These are phyloP conservation scores for Helicoverpa armigera DNA, from an alignment of 1,140 invertebrate genomes.

Conservation along the genomic window DNA sequence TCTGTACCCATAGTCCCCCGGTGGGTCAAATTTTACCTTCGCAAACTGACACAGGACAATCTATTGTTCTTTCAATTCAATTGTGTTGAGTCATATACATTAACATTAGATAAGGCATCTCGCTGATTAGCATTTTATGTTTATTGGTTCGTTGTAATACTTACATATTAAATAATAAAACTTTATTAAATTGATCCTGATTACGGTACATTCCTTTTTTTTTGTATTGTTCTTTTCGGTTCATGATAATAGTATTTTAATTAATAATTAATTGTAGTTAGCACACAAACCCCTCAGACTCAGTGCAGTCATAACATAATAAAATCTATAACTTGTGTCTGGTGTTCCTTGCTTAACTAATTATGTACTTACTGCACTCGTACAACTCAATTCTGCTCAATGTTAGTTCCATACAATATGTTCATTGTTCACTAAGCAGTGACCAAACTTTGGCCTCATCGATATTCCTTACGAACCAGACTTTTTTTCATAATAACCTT, in stretches of 20 bases:
- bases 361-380: no score
- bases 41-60: conserved; percentile 63
- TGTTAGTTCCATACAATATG: no score
- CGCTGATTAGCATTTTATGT: conserved; percentile 61
- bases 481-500: conserved; percentile 58
- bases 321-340: no score
- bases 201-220: not conserved
- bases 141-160: conserved; percentile 45
- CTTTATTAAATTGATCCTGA: not conserved
- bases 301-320: no score
- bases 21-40: conserved; percentile 60
- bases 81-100: conserved; percentile 68
- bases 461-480: conserved; percentile 53
- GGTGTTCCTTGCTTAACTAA: no score
- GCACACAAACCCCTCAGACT: no score
- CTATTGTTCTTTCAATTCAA: conserved; percentile 72
- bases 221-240: no score
- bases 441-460: conserved; percentile 47
- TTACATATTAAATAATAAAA: conserved; percentile 23
- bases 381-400: no score
- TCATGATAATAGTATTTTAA: no score
- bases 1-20: not conserved
- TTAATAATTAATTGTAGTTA: no score
- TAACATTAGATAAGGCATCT: conserved; percentile 66
- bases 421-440: not conserved